Base-by-base conservation (phyloP, 2,888 invertebrate genomes). In the Volucella zonaria region DNA sequence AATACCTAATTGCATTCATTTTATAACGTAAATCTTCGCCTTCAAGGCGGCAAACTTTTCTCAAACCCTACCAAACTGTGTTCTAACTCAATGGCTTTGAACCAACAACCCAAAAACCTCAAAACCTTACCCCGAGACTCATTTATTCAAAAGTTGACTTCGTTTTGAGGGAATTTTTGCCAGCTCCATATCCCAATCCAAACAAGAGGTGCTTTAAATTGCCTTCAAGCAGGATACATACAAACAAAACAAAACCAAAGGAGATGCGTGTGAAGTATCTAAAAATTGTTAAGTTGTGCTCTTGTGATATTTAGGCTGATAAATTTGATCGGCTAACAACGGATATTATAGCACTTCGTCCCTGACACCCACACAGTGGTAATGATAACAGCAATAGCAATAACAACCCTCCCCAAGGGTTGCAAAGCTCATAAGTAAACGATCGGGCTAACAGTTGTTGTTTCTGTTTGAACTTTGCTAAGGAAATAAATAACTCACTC, bases 311-410 rank as follows among this genome's bases (percentile, higher is more conserved):
- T 79, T 79, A 75, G 68, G 75, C 79, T 68, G 70, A 75, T 80
- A 85, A 85, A 85, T 85, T 85, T 77, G 76, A 85, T 85, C 73
- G 68, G 62, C 76, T 74, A 71, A 73, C 61, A 81, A 68, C 67
- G 81, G 73, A 81, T 81, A 77, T 59, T 64, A 64, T 42, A 85
- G 80, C 76, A 75, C 73, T 73, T 67, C 74, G 51, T 1, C 6
- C 0, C 67, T 73, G n/a, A 78, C 66, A 78, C 68, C 12, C 23
- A 54, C 66, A 31, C 56, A 38, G 1, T 31, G 31, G 31, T 31
- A 31, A 6, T 31, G 31, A 31, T 31, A n/a, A 3, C 43, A 38
- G 4, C 23, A 58, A 18, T 42, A 38, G 8, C 40, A 38, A 9
- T 47, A 66, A n/a, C 73, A 54, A 54, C 59, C 12, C 11, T 3